Evolutionary conservation across 2,113 vertebrate genomes (phyloP).

Genomic region (Hyperopisus bebe): DNA sequence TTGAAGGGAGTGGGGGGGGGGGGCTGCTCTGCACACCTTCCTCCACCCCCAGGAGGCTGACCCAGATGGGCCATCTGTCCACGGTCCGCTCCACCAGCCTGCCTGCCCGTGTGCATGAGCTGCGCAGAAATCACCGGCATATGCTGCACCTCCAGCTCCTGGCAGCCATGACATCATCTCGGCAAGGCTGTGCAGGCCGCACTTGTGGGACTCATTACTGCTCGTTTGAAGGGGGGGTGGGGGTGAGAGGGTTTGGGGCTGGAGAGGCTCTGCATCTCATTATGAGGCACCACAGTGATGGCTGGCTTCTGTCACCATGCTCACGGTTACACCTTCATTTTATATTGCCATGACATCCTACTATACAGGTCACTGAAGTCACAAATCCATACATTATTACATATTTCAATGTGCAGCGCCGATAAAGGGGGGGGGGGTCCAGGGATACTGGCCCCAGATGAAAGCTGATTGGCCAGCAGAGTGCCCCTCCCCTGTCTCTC

Average conservation of each 20-base stretch:
- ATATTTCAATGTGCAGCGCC: neutral
- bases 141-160: slow-evolving; percentile 36
- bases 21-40: neutral
- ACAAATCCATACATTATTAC: neutral
- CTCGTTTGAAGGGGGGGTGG: neutral
- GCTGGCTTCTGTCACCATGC: neutral
- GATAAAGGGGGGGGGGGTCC: neutral
- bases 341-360: neutral
- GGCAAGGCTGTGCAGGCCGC: neutral
- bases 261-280: neutral
- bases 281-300: neutral
- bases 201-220: slow-evolving; percentile 28
- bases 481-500: neutral
- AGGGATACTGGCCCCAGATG: neutral
- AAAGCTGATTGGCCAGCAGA: neutral
- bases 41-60: slow-evolving; percentile 43
- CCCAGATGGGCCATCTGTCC: slow-evolving; percentile 55
- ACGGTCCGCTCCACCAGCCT: slow-evolving; percentile 34
- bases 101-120: slow-evolving; percentile 33
- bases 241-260: neutral
- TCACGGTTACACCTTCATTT: neutral
- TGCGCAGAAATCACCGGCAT: slow-evolving; percentile 41
- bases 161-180: slow-evolving; percentile 24
- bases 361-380: neutral
- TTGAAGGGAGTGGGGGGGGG: neutral